These are phyloP conservation scores for Ictidomys tridecemlineatus DNA, from an alignment of 2,113 vertebrate genomes.

Conservation along the genomic window DNA sequence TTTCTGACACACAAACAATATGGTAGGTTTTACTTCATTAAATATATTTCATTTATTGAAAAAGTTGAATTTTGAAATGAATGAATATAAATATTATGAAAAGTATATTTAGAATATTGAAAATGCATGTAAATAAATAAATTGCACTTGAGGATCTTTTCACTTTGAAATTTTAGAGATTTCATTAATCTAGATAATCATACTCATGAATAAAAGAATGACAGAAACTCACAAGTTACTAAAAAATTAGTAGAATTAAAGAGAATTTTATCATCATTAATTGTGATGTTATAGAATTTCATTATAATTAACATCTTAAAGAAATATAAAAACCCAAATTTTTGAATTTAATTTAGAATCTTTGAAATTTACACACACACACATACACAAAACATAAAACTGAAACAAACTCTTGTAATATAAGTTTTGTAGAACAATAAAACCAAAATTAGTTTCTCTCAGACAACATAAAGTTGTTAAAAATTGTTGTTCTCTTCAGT, in stretches of 20 bases:
- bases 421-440: constrained; percentile 32
- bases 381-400: not conserved
- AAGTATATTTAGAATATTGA: not conserved
- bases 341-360: constrained; percentile 3
- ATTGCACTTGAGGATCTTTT: not conserved
- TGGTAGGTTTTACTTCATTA: too few relatives aligned
- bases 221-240: not conserved
- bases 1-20: not conserved
- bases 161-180: not conserved
- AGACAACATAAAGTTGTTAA: constrained; percentile 28
- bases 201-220: not conserved
- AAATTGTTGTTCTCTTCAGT: not conserved
- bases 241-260: constrained; percentile 23
- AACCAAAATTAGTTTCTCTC: constrained; percentile 13
- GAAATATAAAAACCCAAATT: not conserved
- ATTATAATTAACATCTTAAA: not conserved
- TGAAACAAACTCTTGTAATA: not conserved
- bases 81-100: not conserved
- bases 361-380: not conserved
- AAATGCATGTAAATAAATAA: constrained; percentile 40
- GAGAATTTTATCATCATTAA: not conserved
- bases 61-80: not conserved
- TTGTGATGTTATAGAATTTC: not conserved
- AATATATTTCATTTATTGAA: not conserved
- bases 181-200: not conserved